Evolutionary conservation across 1,140 invertebrate species (phyloP).

Genomic region (Nebria ingens): DNA sequence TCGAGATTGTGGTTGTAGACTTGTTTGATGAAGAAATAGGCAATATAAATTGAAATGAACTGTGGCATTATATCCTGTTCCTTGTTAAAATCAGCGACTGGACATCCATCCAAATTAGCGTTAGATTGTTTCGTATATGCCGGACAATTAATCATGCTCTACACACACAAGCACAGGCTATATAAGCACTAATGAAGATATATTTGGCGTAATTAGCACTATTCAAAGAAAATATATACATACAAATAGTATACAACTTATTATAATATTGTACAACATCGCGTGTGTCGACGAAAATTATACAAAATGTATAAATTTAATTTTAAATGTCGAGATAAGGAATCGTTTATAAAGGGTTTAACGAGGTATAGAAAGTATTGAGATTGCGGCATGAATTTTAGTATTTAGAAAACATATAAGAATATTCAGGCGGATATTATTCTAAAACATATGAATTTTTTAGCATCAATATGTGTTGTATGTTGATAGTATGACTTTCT

Average conservation of each 20-base stretch:
- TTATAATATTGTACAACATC: not conserved
- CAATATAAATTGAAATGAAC: not conserved
- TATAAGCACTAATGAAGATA: slow-evolving; percentile 3
- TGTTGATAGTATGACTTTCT: too few relatives aligned
- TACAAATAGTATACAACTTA: not conserved
- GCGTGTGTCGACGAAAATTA: too few relatives aligned
- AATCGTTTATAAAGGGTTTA: too few relatives aligned
- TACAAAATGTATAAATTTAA: too few relatives aligned
- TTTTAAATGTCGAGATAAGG: too few relatives aligned
- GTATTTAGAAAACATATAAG: too few relatives aligned
- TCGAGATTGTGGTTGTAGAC: too few relatives aligned
- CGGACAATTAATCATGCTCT: slow-evolving; percentile 2
- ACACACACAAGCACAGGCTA: not conserved
- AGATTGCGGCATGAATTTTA: too few relatives aligned
- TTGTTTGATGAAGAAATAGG: not conserved
- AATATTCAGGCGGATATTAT: too few relatives aligned
- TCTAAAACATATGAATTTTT: too few relatives aligned
- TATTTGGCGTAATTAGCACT: not conserved
- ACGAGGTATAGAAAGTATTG: too few relatives aligned
- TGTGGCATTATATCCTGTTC: not conserved
- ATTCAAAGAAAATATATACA: slow-evolving; percentile 9
- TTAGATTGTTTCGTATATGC: not conserved
- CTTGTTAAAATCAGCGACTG: not conserved
- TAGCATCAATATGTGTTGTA: too few relatives aligned
- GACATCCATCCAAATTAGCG: slow-evolving; percentile 5